These are phyloP conservation scores for Drosophila crucigera DNA, from an alignment of 2,888 invertebrate genomes.

Conservation along the genomic window DNA sequence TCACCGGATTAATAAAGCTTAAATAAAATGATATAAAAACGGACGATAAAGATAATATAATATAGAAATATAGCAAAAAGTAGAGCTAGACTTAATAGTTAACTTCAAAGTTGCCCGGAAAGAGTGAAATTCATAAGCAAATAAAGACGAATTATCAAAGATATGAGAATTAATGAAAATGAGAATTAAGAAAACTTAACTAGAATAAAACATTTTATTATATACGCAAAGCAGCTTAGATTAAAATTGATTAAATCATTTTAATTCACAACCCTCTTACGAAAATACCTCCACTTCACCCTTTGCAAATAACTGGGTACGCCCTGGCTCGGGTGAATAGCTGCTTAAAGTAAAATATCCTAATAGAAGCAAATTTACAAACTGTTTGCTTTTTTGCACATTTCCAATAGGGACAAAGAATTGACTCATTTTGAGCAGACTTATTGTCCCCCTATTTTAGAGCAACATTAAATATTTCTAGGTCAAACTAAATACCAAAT, in stretches of 20 bases:
- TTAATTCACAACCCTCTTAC: background rate
- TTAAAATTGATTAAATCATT: background rate
- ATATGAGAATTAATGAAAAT: background rate
- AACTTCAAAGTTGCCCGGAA: background rate
- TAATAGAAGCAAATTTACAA: background rate
- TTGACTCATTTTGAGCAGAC: background rate
- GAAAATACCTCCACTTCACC: background rate
- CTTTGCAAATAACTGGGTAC: background rate
- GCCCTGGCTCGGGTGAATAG: background rate
- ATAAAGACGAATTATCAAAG: background rate
- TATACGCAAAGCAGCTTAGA: background rate
- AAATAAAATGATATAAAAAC: background rate
- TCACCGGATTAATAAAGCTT: too few relatives aligned
- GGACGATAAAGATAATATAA: too few relatives aligned
- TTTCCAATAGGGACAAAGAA: background rate
- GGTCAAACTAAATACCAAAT: constrained; percentile 69
- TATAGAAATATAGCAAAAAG: background rate
- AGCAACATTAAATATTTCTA: constrained; percentile 70
- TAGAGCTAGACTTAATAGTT: background rate
- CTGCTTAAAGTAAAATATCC: background rate
- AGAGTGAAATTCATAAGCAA: background rate
- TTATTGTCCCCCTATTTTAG: background rate
- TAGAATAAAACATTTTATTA: background rate
- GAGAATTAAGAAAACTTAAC: background rate
- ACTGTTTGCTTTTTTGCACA: background rate